phyloP scores from a whole-genome alignment of 2,888 invertebrate genomes.

The Neelides folsomi region DNA sequence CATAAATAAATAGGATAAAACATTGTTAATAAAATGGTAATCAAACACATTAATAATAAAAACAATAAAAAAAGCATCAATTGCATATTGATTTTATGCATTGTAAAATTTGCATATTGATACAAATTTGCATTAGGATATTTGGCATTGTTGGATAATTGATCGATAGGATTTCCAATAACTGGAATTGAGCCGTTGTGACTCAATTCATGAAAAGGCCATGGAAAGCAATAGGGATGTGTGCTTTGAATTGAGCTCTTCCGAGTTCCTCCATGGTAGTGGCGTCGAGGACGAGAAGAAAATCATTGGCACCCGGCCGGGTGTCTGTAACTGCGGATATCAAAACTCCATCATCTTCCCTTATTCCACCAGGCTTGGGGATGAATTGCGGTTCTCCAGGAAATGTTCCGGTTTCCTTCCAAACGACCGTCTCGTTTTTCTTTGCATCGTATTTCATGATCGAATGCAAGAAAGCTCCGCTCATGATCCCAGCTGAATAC shows the following conservation, averaged over 20 bases:
- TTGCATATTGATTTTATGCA: too few species aligned
- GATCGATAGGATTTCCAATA: too few species aligned
- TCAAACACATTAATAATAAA: too few species aligned
- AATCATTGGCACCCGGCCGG: constrained; percentile 27
- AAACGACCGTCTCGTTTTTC: constrained; percentile 11
- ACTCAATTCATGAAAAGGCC: constrained; percentile 29
- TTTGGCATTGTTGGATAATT: too few species aligned
- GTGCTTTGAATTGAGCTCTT: constrained; percentile 35
- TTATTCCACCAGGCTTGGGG: constrained; percentile 36
- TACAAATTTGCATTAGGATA: too few species aligned
- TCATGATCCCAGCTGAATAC: constrained; percentile 40
- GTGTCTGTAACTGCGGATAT: constrained; percentile 35
- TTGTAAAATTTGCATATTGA: too few species aligned
- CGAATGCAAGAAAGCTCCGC: constrained; percentile 34
- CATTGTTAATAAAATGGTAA: too few species aligned
- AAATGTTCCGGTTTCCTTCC: constrained; percentile 14
- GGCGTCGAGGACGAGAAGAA: constrained; percentile 38
- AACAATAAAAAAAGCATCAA: too few species aligned
- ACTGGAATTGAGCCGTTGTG: too few species aligned
- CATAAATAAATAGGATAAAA: too few species aligned
- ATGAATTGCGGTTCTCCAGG: constrained; percentile 42
- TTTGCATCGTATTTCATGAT: constrained; percentile 32
- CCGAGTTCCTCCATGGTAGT: constrained; percentile 37
- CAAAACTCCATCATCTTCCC: constrained; percentile 42
- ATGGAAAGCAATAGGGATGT: constrained; percentile 35